Evolutionary conservation across 1,140 invertebrate genomes (phyloP).

Genomic region (Episyrphus balteatus): DNA sequence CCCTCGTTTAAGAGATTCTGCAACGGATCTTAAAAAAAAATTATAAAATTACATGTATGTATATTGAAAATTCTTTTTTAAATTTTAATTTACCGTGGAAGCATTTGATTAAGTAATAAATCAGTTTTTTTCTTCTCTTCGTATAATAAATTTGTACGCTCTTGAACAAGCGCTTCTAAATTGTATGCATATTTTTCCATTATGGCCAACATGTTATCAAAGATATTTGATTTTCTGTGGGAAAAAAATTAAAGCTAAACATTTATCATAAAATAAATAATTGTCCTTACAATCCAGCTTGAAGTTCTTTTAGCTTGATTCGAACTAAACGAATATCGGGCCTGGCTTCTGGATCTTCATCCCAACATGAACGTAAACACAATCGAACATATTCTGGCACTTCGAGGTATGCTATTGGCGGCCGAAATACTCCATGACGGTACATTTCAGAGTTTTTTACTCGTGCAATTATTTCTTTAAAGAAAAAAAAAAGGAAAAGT

Average conservation of each 20-base stretch:
- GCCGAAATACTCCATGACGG: slow-evolving; percentile 51
- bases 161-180: slow-evolving; percentile 78
- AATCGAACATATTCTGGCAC: slow-evolving; percentile 88
- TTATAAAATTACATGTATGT: not conserved
- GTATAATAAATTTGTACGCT: slow-evolving; percentile 78
- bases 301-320: slow-evolving; percentile 62
- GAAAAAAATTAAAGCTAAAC: not conserved
- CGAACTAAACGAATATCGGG: slow-evolving; percentile 69
- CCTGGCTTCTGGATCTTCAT: slow-evolving; percentile 72
- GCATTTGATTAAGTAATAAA: slow-evolving; percentile 78
- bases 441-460: slow-evolving; percentile 79
- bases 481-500: slow-evolving; percentile 4
- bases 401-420: slow-evolving; percentile 83
- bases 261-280: too few species aligned
- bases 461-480: slow-evolving; percentile 80
- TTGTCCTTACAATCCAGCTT: slow-evolving; percentile 61
- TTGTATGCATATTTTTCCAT: slow-evolving; percentile 91
- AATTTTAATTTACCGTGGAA: slow-evolving; percentile 56
- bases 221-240: slow-evolving; percentile 75
- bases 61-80: not conserved
- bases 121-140: slow-evolving; percentile 91
- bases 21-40: slow-evolving; percentile 67
- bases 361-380: slow-evolving; percentile 69
- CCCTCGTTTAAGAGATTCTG: slow-evolving; percentile 75
- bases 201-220: slow-evolving; percentile 92